Evolutionary conservation across 2,113 vertebrate species (phyloP).

Genomic region (Microtus oregoni): DNA sequence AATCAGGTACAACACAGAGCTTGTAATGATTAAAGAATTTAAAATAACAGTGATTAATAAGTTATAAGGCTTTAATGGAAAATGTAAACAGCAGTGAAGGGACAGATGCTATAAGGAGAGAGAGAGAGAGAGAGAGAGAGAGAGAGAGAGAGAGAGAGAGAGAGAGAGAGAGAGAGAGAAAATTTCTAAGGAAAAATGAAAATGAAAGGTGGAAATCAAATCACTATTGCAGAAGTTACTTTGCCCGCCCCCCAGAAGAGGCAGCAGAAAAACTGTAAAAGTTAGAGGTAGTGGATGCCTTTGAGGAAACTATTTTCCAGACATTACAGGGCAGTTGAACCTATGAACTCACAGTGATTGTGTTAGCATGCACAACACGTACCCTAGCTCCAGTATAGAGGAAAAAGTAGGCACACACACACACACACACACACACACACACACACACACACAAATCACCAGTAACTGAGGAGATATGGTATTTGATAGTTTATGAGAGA

Average conservation of each 20-base stretch:
- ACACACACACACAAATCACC: too few species aligned
- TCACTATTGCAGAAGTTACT: not conserved
- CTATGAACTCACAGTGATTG: not conserved
- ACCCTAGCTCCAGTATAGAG: not conserved
- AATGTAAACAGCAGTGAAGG: not conserved
- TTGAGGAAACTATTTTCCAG: not conserved
- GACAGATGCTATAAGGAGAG: not conserved
- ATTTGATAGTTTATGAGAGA: not conserved
- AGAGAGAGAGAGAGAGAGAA: not conserved
- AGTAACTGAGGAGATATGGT: not conserved
- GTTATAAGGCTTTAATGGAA: not conserved
- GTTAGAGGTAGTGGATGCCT: not conserved
- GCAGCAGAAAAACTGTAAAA: not conserved
- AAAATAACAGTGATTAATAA: not conserved
- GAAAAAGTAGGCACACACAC: not conserved
- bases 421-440: too few species aligned
- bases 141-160: not conserved
- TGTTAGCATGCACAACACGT: too few species aligned
- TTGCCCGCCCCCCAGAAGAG: not conserved
- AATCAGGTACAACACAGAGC: not conserved
- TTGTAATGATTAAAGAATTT: not conserved
- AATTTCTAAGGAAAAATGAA: not conserved
- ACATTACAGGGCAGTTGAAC: not conserved
- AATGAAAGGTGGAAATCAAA: not conserved
- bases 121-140: not conserved